Evolutionary conservation across 2,888 invertebrate species (phyloP), one percentile per base, ranked within the genome.

Genomic region (Drosophila siamana): DNA sequence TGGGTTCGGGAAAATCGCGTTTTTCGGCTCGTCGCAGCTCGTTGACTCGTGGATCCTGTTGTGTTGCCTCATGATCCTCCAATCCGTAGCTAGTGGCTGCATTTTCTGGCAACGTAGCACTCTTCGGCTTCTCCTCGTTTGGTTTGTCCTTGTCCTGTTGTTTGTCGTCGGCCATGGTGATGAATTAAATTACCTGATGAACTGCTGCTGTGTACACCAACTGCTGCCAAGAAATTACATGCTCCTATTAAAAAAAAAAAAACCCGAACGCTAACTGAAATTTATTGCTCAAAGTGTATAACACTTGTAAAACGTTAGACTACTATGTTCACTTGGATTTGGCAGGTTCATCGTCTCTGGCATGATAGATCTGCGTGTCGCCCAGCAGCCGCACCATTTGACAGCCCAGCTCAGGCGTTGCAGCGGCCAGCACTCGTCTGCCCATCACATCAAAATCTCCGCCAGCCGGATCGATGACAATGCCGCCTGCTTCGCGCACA

Each of bases 341-440:
- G 1, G 0, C 33, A 15, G 40, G 28, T 4, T 50, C 97, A 97
- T 76, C 98, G 98, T 92, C 99, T 98, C 0, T 95, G 98, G 9
- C 98, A 98, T 93, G 99, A 99, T 6, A 99, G 98, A 0, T 96
- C 98, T 94, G 99, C 98, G 92, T 99, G 98, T 92, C 96, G 98
- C 5, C 97, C 47, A 74, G 4, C 4, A 59, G 9, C 13, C 55
- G 4, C 4, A 94, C 91, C 28, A 97, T 78, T 90, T 95, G 94
- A 65, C 92, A 1, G 96, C 96, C 97, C 40, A 98, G 90, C 78
- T 95, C 94, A 56, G 92, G 91, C 3, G 95, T 94, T 61, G 95
- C 94, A 0, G 97, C 96, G 90, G 95, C 96, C 6, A 98, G 92
- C 9, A 96, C 94, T 85, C 97, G 93, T 48, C 98, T 93, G 30